phyloP scores from a whole-genome alignment of 2,888 invertebrate genomes.

The Lochmaea crataegi region DNA sequence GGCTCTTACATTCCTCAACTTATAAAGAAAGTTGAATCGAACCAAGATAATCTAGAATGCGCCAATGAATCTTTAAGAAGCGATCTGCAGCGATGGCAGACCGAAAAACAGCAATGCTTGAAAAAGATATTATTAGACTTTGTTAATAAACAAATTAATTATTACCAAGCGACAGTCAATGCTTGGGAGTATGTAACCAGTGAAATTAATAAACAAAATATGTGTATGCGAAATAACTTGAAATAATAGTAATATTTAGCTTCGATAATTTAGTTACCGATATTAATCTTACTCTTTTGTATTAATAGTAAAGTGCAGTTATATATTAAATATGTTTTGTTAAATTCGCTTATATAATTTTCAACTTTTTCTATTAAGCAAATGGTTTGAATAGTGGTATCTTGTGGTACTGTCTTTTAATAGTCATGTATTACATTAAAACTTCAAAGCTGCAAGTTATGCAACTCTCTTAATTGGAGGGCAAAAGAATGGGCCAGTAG shows the following conservation, averaged over 20 bases:
- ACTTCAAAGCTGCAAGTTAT: no score
- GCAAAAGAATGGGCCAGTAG: no score
- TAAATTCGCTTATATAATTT: background rate
- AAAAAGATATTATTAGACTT: conserved; percentile 72
- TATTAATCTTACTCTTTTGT: background rate
- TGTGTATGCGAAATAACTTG: conserved; percentile 30
- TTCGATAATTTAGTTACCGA: background rate
- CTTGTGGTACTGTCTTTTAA: no score
- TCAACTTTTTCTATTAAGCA: no score
- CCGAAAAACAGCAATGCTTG: conserved; percentile 73
- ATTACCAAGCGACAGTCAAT: conserved; percentile 71
- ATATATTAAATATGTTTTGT: background rate
- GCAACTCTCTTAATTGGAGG: no score
- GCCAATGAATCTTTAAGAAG: conserved; percentile 77
- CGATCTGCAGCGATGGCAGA: conserved; percentile 76
- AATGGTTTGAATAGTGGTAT: no score
- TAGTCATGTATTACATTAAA: no score
- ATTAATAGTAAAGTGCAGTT: background rate
- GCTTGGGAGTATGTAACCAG: conserved; percentile 68
- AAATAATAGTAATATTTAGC: conserved; percentile 26
- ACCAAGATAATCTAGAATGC: conserved; percentile 74
- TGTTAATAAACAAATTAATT: conserved; percentile 74
- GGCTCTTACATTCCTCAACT: conserved; percentile 67
- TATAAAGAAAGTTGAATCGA: conserved; percentile 67
- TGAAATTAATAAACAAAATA: conserved; percentile 46